Evolutionary conservation across 1,140 invertebrate species (phyloP).

Genomic region (Nasonia giraulti): DNA sequence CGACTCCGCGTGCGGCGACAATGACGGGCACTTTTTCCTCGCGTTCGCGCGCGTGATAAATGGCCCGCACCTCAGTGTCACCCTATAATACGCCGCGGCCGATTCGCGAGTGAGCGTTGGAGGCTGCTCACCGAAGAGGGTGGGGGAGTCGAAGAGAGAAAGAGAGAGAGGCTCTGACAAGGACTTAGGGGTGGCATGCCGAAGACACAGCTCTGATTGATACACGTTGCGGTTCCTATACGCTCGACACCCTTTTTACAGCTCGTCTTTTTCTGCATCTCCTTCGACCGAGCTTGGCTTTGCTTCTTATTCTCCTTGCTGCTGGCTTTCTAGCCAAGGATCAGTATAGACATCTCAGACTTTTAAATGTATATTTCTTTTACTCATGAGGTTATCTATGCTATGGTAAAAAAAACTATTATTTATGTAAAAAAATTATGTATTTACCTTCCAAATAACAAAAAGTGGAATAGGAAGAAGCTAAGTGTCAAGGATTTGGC

Average conservation of each 20-base stretch:
- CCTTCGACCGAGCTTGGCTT: neutral
- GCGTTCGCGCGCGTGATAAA: slow-evolving; percentile 64
- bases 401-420: neutral
- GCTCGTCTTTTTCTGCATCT: neutral
- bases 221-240: slow-evolving; percentile 54
- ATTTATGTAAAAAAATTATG: too few relatives aligned
- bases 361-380: neutral
- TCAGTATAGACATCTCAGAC: neutral
- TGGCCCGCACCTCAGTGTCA: slow-evolving; percentile 58
- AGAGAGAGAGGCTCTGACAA: slow-evolving; percentile 54
- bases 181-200: slow-evolving; percentile 58
- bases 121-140: slow-evolving; percentile 8
- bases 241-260: slow-evolving; percentile 12
- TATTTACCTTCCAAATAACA: too few relatives aligned
- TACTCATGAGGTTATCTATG: neutral
- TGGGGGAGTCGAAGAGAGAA: slow-evolving; percentile 34
- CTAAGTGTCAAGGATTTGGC: too few relatives aligned
- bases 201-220: slow-evolving; percentile 66
- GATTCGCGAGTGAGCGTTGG: slow-evolving; percentile 21
- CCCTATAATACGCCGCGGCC: slow-evolving; percentile 46
- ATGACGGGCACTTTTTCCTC: slow-evolving; percentile 68
- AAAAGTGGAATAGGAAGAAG: neutral
- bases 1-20: slow-evolving; percentile 35
- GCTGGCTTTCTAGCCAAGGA: neutral
- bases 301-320: slow-evolving; percentile 21